Evolutionary conservation across 2,888 invertebrate genomes (phyloP).

Genomic region (Metalampra italica): DNA sequence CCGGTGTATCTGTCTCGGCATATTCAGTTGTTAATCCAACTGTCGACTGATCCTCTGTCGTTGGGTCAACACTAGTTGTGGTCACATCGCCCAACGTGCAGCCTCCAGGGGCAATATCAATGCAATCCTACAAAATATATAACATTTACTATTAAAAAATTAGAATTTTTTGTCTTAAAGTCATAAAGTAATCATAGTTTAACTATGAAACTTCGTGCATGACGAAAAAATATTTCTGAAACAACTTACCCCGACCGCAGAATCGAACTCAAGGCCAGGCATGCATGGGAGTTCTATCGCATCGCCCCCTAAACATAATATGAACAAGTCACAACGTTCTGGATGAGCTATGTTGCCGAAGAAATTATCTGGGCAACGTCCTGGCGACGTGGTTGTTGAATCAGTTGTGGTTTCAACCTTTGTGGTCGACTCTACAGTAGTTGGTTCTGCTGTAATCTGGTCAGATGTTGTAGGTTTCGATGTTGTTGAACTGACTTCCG

Average conservation of each 20-base stretch:
- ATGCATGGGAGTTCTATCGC: conserved; percentile 22
- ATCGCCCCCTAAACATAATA: conserved; percentile 26
- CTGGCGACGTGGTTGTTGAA: conserved; percentile 1
- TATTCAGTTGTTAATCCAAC: neutral
- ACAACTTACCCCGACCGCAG: conserved; percentile 18
- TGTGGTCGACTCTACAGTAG: neutral
- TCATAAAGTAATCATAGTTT: no score
- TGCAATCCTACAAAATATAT: neutral
- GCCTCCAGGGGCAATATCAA: neutral
- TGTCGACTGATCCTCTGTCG: neutral
- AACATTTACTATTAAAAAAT: neutral
- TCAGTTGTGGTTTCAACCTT: no score
- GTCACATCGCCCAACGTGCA: conserved; percentile 6
- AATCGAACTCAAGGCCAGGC: conserved; percentile 30
- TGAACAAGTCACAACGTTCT: conserved; percentile 26
- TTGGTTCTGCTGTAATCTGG: neutral
- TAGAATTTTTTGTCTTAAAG: neutral
- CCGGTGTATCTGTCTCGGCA: no score
- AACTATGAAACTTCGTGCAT: neutral
- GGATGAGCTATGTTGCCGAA: conserved; percentile 31
- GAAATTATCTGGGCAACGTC: conserved; percentile 22
- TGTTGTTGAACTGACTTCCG: no score
- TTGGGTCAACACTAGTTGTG: conserved; percentile 1
- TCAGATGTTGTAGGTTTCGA: neutral
- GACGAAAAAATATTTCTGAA: neutral